These are phyloP conservation scores for Anabacerthia variegaticeps DNA, from an alignment of 2,797 vertebrate genomes.

Conservation along the genomic window DNA sequence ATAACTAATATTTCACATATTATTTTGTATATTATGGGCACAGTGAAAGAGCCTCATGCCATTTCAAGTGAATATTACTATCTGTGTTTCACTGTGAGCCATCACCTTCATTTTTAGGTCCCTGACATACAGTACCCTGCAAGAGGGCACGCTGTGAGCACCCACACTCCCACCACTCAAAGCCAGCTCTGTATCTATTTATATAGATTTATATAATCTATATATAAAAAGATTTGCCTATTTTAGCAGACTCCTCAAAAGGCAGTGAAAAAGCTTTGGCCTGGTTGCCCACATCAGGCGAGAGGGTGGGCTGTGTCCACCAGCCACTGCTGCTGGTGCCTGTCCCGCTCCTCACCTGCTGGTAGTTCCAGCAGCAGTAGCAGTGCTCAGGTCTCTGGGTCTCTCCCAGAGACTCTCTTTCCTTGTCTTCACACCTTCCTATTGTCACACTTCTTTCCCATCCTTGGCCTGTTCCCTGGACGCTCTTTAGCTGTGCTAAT, in stretches of 20 bases:
- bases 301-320: background rate
- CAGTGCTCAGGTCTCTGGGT: background rate
- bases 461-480: background rate
- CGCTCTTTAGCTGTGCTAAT: background rate
- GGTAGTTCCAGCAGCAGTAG: background rate
- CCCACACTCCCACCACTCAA: background rate
- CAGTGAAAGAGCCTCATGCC: background rate
- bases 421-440: background rate
- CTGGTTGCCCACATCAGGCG: background rate
- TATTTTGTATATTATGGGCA: background rate
- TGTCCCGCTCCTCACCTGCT: accelerated
- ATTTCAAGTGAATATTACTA: background rate
- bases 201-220: no score
- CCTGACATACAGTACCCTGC: background rate
- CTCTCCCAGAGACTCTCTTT: background rate
- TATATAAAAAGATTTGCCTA: background rate
- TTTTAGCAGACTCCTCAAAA: background rate
- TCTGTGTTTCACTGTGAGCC: background rate
- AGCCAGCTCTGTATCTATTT: background rate
- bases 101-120: background rate
- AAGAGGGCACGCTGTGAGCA: background rate
- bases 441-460: background rate
- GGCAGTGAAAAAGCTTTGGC: background rate
- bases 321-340: background rate
- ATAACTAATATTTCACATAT: background rate